Evolutionary conservation across 1,140 invertebrate genomes (phyloP), one percentile per base, ranked within the genome.

Genomic region (Arctopsyche grandis): DNA sequence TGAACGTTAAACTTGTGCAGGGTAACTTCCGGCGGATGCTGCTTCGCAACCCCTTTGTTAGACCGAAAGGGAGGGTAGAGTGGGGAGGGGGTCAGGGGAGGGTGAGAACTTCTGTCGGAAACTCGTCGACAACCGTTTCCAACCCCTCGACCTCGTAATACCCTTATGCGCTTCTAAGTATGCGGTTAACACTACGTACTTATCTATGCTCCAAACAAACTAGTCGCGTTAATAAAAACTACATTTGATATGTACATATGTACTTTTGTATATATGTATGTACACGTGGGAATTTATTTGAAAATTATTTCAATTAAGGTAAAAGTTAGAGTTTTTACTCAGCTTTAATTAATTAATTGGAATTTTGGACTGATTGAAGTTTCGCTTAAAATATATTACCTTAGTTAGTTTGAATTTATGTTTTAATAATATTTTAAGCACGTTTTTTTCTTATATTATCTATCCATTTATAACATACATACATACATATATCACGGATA

Each of bases 51-150:
- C 44, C 46, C 44, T 44, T 70, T 66, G 44, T 22, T 26, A 29
- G 16, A 60, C 16, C 60, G 79, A 38, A 56, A 7, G 56, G 29
- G 1, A 24, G 29, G 12, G n/a, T n/a, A n/a, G n/a, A n/a, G n/a
- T n/a, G n/a, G n/a, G n/a, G n/a, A n/a, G n/a, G n/a, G n/a, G n/a
- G n/a, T n/a, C n/a, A n/a, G n/a, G n/a, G n/a, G n/a, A 9, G 24
- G 24, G 22, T 70, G 29, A 56, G 48, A 80, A 77, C 46, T 76
- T 48, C 75, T 77, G 60, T 80, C 79, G 79, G 79, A 80, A 80
- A 56, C 75, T 48, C 14, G 60, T 63, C 19, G 29, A 38, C 73
- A 75, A 70, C 70, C 38, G 4, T 69, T 22, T 44, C 22, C 24
- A 38, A 38, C 29, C 29, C 29, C 29, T 38, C 48, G 48, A 52